phyloP scores from a whole-genome alignment of 1,140 invertebrate genomes.

The Pseudobourletiella spinata region DNA sequence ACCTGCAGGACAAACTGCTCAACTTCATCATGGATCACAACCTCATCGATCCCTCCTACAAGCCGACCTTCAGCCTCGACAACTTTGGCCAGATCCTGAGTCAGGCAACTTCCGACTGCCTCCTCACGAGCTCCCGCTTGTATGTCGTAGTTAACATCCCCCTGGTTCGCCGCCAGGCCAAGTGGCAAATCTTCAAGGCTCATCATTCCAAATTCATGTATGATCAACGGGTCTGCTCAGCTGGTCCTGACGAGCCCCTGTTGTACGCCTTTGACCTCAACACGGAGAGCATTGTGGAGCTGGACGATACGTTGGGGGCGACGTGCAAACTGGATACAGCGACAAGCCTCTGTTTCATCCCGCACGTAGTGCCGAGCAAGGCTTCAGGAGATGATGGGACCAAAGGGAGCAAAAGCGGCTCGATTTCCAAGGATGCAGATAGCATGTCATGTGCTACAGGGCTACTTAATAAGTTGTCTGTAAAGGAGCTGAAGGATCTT shows the following conservation, averaged over 20 bases:
- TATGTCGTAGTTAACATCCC: background rate
- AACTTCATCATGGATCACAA: no score
- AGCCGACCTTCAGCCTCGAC: no score
- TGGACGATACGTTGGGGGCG: background rate
- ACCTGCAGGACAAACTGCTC: no score
- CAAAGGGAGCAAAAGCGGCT: background rate
- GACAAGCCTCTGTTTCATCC: background rate
- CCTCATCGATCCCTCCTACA: no score
- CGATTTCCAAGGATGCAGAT: background rate
- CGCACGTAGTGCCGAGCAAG: background rate
- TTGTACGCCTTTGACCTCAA: background rate
- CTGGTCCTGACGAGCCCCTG: background rate
- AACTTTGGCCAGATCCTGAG: background rate
- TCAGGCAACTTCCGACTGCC: background rate
- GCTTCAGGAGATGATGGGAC: no score
- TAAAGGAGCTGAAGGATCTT: background rate
- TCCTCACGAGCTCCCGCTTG: background rate
- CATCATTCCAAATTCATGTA: background rate
- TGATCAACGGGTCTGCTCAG: background rate
- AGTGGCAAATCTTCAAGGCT: background rate
- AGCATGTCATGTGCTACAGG: background rate
- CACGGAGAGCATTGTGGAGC: background rate
- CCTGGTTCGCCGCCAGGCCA: background rate
- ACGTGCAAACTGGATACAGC: background rate
- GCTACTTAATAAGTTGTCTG: background rate